Conservation (phyloP, 2,888 invertebrate genomes). For the Arctia plantaginis region DNA sequence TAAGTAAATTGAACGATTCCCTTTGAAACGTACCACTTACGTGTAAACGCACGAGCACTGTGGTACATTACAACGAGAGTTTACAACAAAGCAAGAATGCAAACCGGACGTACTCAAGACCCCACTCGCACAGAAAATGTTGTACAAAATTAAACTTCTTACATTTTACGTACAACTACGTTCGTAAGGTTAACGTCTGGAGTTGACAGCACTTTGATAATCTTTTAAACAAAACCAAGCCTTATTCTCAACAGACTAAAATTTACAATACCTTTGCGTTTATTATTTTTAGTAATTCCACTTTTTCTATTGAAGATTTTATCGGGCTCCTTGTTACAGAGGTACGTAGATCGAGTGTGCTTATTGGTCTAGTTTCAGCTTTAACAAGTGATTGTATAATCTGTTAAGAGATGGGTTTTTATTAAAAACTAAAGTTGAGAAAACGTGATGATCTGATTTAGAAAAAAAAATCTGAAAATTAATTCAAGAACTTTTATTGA, state of each 20-base stretch:
- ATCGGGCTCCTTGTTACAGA: conserved; percentile 44
- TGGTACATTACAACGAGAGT: conserved; percentile 10
- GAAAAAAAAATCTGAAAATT: not conserved
- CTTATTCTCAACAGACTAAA: conserved; percentile 7
- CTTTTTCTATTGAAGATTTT: conserved; percentile 51
- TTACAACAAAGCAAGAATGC: conserved; percentile 16
- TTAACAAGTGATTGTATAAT: conserved; percentile 15
- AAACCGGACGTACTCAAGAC: conserved; percentile 23
- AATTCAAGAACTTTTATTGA: not conserved
- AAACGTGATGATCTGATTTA: not conserved
- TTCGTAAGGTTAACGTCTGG: conserved; percentile 46
- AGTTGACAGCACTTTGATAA: conserved; percentile 44
- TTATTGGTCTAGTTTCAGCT: conserved; percentile 30
- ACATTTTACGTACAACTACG: conserved; percentile 14
- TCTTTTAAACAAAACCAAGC: conserved; percentile 25
- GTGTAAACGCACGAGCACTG: conserved; percentile 2
- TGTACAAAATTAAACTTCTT: conserved; percentile 35
- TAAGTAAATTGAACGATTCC: conserved; percentile 12
- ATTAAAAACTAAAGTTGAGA: not conserved
- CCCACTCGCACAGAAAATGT: conserved; percentile 11
- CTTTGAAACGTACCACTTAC: conserved; percentile 12
- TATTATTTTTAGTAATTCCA: conserved; percentile 28
- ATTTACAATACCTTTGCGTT: conserved; percentile 8
- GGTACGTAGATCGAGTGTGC: conserved; percentile 38
- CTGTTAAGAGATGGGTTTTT: not conserved